Conservation (phyloP, 2,113 vertebrate genomes). For the Laterallus jamaicensis region DNA sequence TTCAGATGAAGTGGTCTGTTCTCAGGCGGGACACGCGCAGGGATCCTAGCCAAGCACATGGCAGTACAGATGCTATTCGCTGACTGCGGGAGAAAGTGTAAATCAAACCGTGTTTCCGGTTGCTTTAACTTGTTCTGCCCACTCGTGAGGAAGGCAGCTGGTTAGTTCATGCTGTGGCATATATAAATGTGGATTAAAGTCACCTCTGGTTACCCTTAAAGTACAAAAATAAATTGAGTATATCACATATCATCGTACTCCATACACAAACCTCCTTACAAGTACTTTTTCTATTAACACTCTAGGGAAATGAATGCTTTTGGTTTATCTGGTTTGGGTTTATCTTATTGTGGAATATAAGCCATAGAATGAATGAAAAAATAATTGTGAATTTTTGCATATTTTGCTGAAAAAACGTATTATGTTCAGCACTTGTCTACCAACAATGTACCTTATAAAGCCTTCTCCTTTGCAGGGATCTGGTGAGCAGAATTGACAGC, state of each 20-base stretch:
- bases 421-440: not conserved
- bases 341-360: not conserved
- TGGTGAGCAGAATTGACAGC: not conserved
- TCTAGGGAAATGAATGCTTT: not conserved
- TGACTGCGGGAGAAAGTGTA: not conserved
- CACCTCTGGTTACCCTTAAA: not conserved
- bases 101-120: not conserved
- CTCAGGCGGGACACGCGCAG: not conserved
- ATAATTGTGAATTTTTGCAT: not conserved
- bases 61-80: not conserved
- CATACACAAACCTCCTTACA: not conserved
- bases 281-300: not conserved
- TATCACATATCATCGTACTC: not conserved
- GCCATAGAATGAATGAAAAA: not conserved
- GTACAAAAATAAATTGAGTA: not conserved
- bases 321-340: not conserved
- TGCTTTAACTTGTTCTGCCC: not conserved
- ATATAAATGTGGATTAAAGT: not conserved
- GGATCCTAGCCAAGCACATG: not conserved
- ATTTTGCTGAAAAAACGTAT: not conserved
- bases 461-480: not conserved
- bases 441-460: not conserved
- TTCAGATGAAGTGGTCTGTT: not conserved
- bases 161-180: not conserved
- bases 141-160: not conserved